These are phyloP conservation scores for Xestia ashworthii DNA, from an alignment of 2,888 invertebrate species.

Conservation along the genomic window DNA sequence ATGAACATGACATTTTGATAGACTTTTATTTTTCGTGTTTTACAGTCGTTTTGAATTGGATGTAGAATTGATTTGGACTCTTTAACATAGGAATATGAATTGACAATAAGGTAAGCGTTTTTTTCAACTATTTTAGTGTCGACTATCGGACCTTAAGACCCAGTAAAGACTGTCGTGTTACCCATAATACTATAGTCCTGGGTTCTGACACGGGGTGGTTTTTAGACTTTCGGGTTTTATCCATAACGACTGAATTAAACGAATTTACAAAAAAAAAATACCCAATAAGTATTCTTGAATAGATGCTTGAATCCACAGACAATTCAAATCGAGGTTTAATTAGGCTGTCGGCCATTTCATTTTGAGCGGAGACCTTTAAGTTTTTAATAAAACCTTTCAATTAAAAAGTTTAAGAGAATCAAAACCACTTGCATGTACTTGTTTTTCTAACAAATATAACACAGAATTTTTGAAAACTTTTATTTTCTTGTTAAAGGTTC, in stretches of 20 bases:
- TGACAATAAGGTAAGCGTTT: background rate
- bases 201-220: background rate
- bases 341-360: background rate
- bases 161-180: background rate
- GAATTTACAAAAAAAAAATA: background rate
- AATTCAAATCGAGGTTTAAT: background rate
- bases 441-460: conserved; percentile 6
- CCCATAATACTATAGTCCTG: background rate
- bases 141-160: background rate
- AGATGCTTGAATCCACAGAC: background rate
- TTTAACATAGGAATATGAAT: background rate
- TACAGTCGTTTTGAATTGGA: background rate
- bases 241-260: background rate
- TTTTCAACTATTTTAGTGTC: background rate
- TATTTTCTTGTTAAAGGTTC: background rate
- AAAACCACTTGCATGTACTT: conserved; percentile 3
- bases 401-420: conserved; percentile 18
- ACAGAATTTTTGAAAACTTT: background rate
- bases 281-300: no score
- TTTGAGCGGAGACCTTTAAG: background rate
- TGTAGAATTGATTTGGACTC: background rate
- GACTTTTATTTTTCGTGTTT: background rate
- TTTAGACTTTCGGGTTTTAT: background rate
- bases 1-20: background rate
- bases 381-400: conserved; percentile 3